Evolutionary conservation across 2,797 vertebrate species (phyloP).

Genomic region (Acipenser transmontanus): DNA sequence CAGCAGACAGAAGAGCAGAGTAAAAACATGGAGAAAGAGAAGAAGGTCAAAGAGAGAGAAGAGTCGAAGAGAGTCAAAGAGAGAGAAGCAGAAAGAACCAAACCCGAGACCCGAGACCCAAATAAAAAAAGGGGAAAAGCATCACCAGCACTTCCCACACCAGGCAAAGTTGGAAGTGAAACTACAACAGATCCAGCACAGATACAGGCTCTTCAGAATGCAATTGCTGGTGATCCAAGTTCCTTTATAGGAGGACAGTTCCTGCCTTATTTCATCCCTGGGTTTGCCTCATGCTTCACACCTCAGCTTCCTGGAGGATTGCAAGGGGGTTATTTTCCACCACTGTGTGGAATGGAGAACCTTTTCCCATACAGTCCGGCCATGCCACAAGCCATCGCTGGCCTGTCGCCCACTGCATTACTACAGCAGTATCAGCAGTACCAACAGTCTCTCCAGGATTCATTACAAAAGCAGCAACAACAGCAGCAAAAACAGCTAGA

Average conservation of each 20-base stretch:
- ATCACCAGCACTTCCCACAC: constrained; percentile 69
- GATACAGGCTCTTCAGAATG: constrained; percentile 93
- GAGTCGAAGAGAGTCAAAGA: constrained; percentile 90
- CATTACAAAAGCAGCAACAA: constrained; percentile 90
- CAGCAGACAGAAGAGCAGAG: constrained; percentile 96
- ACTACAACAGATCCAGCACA: constrained; percentile 75
- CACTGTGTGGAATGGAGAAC: constrained; percentile 92
- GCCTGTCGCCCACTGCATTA: constrained; percentile 83
- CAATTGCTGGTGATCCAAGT: constrained; percentile 85
- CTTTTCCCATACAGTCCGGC: constrained; percentile 91
- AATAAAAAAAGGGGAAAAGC: constrained; percentile 91
- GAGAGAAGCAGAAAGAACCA: constrained; percentile 82
- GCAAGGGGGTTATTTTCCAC: constrained; percentile 94
- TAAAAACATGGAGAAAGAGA: constrained; percentile 94
- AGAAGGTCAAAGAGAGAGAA: constrained; percentile 62
- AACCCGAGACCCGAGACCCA: constrained; percentile 71
- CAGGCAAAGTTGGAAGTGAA: constrained; percentile 85
- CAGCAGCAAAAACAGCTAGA: constrained; percentile 60
- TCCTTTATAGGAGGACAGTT: constrained; percentile 96
- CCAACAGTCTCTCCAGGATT: constrained; percentile 95
- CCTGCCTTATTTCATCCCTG: constrained; percentile 96
- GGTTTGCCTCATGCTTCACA: constrained; percentile 94
- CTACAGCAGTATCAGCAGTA: constrained; percentile 98
- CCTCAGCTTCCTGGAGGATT: constrained; percentile 92
- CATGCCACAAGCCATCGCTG: constrained; percentile 89